Base-by-base conservation (phyloP, 2,113 vertebrate genomes). In the Neogale vison region DNA sequence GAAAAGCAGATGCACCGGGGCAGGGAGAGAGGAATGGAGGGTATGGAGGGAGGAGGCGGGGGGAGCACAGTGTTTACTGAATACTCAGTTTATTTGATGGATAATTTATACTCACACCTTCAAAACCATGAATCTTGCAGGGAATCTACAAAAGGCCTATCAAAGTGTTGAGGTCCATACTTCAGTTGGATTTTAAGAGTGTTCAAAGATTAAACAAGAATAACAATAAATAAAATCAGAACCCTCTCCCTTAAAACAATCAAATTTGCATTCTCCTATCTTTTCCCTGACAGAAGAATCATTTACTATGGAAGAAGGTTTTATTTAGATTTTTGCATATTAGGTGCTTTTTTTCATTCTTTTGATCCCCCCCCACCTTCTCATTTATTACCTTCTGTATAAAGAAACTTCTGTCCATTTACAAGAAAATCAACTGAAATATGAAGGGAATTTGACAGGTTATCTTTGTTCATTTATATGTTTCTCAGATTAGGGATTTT, bases 351-450 rank as follows among this genome's bases (percentile, higher is more conserved):
- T 88, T 92, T 67, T 20, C 6, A 17, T 34, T 90, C 31, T 91
- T 63, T 90, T 52, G 24, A 31, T 59, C 31, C 23, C 0, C 61
- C 4, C 7, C 21, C 36, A 79, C 59, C 26, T 89, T 93, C 13
- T 57, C 42, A 61, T 57, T 90, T 77, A 84, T 55, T 65, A 29
- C 29, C 65, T 89, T 71, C 36, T 77, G 63, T 15, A 57, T 23
- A 79, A 81, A 81, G 3, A 94, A 97, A 97, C 6, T 63, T 80
- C 63, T 88, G 23, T 67, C 57, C 36, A 67, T 93, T 95, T 72
- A 93, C 4, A 80, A 95, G 92, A 81, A 94, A 91, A 84, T 26
- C 55, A 71, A 89, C 47, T 36, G 3, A 92, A 96, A 81, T 92
- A 61, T 31, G 31, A 95, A 92, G 47, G 71, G 0, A 45, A 90